Conservation (phyloP, 2,113 vertebrate species). For the Edolisoma coerulescens region DNA sequence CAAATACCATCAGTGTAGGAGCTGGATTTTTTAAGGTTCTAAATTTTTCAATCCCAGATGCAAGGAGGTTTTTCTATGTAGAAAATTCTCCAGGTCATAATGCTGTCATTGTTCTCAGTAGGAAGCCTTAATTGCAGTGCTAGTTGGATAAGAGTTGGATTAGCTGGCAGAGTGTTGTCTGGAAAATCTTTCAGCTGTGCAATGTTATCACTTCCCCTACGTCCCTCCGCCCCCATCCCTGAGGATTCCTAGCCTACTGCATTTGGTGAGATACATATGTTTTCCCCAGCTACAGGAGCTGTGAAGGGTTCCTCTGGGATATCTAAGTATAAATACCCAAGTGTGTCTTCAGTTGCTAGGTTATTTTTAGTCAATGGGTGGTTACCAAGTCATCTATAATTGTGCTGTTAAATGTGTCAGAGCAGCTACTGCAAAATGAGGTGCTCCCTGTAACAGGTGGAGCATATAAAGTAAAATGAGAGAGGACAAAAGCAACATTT, state of each 20-base stretch:
- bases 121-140: slow-evolving; percentile 28
- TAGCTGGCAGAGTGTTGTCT: slow-evolving; percentile 49
- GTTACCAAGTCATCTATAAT: slow-evolving; percentile 60
- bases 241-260: slow-evolving; percentile 45
- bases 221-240: neutral
- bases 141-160: slow-evolving; percentile 33
- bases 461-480: neutral
- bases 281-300: slow-evolving; percentile 51
- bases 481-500: neutral
- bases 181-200: slow-evolving; percentile 53
- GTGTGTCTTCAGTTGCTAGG: slow-evolving; percentile 56
- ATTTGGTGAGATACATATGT: slow-evolving; percentile 61
- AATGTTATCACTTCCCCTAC: slow-evolving; percentile 8
- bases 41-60: neutral
- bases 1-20: neutral
- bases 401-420: slow-evolving; percentile 59
- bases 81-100: slow-evolving; percentile 16
- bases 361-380: slow-evolving; percentile 62
- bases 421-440: slow-evolving; percentile 28
- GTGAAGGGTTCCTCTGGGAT: slow-evolving; percentile 62
- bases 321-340: slow-evolving; percentile 59
- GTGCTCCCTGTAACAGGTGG: slow-evolving; percentile 20
- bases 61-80: neutral
- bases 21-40: neutral
- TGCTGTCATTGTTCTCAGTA: slow-evolving; percentile 3